Conservation (phyloP, 2,888 invertebrate species). For the Nemapogon koenigi region DNA sequence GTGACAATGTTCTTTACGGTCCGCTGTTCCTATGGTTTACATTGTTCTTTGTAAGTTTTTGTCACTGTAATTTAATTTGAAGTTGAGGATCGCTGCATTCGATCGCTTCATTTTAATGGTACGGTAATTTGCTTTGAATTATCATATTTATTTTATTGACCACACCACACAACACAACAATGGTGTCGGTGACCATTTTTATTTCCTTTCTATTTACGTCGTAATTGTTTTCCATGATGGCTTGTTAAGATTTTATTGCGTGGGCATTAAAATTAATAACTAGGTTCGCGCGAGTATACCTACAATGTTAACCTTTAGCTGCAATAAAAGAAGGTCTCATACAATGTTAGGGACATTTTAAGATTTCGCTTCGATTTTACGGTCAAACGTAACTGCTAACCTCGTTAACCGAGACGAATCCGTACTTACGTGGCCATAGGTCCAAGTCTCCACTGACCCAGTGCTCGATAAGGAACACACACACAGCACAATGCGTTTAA, state of each 20-base stretch:
- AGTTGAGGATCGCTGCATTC: constrained; percentile 15
- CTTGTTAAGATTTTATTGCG: not conserved
- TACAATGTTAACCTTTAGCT: not conserved
- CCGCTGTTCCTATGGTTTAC: constrained; percentile 11
- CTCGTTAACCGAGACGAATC: constrained; percentile 42
- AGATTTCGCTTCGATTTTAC: constrained; percentile 44
- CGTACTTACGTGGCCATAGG: constrained; percentile 19
- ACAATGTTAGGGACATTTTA: not conserved
- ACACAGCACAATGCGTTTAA: constrained; percentile 22
- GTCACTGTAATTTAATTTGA: constrained; percentile 23
- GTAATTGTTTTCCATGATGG: not conserved
- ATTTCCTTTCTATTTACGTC: not conserved
- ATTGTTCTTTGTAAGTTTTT: constrained; percentile 22
- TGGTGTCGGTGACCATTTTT: constrained; percentile 5
- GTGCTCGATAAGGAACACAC: constrained; percentile 36
- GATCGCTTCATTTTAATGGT: constrained; percentile 18
- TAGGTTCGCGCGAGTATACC: too few species aligned
- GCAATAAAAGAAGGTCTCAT: not conserved
- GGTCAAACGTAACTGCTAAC: constrained; percentile 32
- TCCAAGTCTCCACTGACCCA: constrained; percentile 45
- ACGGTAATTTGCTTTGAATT: constrained; percentile 6
- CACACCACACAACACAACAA: too few species aligned
- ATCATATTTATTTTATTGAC: too few species aligned
- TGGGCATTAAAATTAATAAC: too few species aligned
- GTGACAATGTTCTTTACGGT: constrained; percentile 26